Base-by-base conservation (phyloP, 2,113 vertebrate species). In the Lagopus muta region DNA sequence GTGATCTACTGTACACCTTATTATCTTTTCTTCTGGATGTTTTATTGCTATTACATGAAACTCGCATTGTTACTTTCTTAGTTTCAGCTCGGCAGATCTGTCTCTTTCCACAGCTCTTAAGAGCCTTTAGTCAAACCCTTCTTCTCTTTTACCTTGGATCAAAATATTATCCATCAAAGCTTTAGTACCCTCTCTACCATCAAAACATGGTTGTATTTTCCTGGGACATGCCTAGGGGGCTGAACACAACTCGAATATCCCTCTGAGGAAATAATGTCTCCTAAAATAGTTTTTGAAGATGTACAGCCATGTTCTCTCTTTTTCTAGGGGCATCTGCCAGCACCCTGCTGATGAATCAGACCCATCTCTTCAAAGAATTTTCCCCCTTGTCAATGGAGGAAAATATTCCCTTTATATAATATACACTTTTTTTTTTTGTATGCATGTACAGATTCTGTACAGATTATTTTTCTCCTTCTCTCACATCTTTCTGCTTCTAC, bases 161-260 rank as follows among this genome's bases (percentile, higher is more conserved):
- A 96, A 94, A 94, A 95, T 95, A 94, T 83, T 93, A 95, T 91
- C 93, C 69, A 88, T 96, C 94, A 96, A 95, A 96, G 94, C 93
- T 91, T 93, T 96, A 91, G 88, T 94, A 90, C 73, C 92, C 86
- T 93, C 73, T 91, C 91, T 77, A 86, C 90, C 95, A 92, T 93
- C 95, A 96, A 96, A 95, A 93, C 92, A 69, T 40, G 76, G 69
- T 78, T 96, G 73, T 96, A 93, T 95, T 95, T 96, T 96, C 73
- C 86, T 92, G 92, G 90, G 92, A 96, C 79, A 38, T 95, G 93
- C 95, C 96, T 92, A 57, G 69, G 90, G 92, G 82, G 65, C 80
- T 94, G 93, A 94, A 93, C 90, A 90, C 90, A 93, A 88, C 86
- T 94, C 95, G 86, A 47, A 95, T 77, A 86, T 81, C 65, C 73